Evolutionary conservation across 1,140 invertebrate genomes (phyloP).

Genomic region (Atta colombica): DNA sequence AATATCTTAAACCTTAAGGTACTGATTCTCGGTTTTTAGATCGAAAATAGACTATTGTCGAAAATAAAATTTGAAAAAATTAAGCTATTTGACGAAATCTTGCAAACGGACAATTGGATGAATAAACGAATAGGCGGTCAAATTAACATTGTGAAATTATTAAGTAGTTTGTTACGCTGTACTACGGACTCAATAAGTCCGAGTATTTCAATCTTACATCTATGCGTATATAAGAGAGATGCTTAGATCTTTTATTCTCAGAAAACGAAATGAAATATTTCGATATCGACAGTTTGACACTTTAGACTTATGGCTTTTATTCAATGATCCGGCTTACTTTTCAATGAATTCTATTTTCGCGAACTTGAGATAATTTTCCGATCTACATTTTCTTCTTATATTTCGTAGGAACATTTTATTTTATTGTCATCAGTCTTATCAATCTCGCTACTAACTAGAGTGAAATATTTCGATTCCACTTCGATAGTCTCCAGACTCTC

Average conservation of each 20-base stretch:
- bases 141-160: no score
- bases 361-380: slow-evolving; percentile 51
- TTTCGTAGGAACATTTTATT: slow-evolving; percentile 38
- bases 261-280: slow-evolving; percentile 39
- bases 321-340: slow-evolving; percentile 51
- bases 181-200: no score
- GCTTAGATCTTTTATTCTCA: background rate
- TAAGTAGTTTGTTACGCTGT: no score
- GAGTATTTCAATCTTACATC: background rate
- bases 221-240: background rate
- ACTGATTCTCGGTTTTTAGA: no score
- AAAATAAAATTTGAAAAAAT: no score
- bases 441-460: slow-evolving; percentile 24
- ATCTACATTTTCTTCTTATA: slow-evolving; percentile 26
- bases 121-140: no score
- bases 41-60: no score
- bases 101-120: no score
- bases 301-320: slow-evolving; percentile 56
- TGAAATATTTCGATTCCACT: slow-evolving; percentile 53
- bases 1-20: no score
- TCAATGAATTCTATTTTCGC: slow-evolving; percentile 15
- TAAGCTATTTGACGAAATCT: no score
- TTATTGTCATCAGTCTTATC: slow-evolving; percentile 45
- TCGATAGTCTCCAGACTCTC: background rate
- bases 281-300: slow-evolving; percentile 59